phyloP scores from a whole-genome alignment of 2,888 invertebrate species.

The Synergus laeviventris region DNA sequence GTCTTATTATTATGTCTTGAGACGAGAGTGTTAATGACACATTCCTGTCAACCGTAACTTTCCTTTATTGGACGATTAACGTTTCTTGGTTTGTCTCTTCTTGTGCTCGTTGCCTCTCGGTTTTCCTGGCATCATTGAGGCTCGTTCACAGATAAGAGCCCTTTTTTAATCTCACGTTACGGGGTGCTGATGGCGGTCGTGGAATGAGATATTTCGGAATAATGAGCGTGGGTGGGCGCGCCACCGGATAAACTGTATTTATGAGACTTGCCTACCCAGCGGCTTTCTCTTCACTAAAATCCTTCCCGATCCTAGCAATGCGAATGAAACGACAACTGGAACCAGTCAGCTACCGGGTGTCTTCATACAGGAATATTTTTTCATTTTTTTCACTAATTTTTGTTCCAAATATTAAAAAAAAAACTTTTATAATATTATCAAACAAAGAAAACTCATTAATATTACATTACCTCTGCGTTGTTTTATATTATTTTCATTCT shows the following conservation, averaged over 20 bases:
- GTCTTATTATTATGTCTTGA: constrained; percentile 66
- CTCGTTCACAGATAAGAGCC: constrained; percentile 61
- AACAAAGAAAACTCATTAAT: too few relatives aligned
- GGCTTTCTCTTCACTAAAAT: constrained; percentile 55
- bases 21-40: constrained; percentile 58
- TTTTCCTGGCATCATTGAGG: constrained; percentile 43
- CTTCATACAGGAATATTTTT: not conserved
- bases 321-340: constrained; percentile 40
- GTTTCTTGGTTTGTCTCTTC: constrained; percentile 59
- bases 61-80: constrained; percentile 75
- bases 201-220: constrained; percentile 75
- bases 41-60: constrained; percentile 70
- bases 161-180: constrained; percentile 64
- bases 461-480: too few relatives aligned
- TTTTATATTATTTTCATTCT: too few relatives aligned
- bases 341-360: constrained; percentile 48
- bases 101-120: constrained; percentile 44
- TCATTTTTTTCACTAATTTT: not conserved
- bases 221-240: constrained; percentile 75
- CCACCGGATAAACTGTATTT: constrained; percentile 75
- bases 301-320: constrained; percentile 53
- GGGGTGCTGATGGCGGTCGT: constrained; percentile 58
- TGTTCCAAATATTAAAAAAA: not conserved
- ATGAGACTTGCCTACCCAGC: constrained; percentile 66
- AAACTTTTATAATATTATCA: not conserved